These are phyloP conservation scores for Aptenodytes patagonicus DNA, from an alignment of 2,113 vertebrate genomes.

Conservation along the genomic window DNA sequence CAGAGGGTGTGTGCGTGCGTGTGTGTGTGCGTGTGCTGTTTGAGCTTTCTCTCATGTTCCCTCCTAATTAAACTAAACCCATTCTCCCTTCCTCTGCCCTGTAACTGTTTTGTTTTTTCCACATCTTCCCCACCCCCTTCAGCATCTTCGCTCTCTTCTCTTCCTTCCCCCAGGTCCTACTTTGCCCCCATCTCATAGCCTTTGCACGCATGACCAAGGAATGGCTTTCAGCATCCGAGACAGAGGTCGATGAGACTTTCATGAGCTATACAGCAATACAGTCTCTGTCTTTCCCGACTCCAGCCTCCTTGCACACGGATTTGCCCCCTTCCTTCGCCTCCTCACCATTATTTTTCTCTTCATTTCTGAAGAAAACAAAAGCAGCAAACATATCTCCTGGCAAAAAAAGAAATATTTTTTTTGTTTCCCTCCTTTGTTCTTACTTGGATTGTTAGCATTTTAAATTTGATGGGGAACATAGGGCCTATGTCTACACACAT, in stretches of 20 bases:
- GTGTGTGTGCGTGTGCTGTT: not conserved
- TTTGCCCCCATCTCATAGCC: constrained; percentile 1
- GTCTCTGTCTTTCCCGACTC: not conserved
- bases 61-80: constrained; percentile 43
- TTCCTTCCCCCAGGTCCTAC: constrained; percentile 26
- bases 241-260: not conserved
- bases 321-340: not conserved
- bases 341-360: not conserved
- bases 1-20: constrained; percentile 5
- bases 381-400: not conserved
- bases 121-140: constrained; percentile 3
- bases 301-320: not conserved
- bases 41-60: not conserved
- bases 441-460: not conserved
- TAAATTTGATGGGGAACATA: not conserved
- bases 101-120: constrained; percentile 15
- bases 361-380: constrained; percentile 12
- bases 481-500: not conserved
- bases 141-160: not conserved
- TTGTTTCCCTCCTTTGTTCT: not conserved
- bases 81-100: constrained; percentile 20
- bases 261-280: not conserved
- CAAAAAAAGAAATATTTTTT: not conserved
- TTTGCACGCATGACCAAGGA: constrained; percentile 43
- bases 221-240: not conserved